These are phyloP conservation scores for Eupeodes corollae DNA, from an alignment of 1,140 invertebrate species.

Conservation along the genomic window DNA sequence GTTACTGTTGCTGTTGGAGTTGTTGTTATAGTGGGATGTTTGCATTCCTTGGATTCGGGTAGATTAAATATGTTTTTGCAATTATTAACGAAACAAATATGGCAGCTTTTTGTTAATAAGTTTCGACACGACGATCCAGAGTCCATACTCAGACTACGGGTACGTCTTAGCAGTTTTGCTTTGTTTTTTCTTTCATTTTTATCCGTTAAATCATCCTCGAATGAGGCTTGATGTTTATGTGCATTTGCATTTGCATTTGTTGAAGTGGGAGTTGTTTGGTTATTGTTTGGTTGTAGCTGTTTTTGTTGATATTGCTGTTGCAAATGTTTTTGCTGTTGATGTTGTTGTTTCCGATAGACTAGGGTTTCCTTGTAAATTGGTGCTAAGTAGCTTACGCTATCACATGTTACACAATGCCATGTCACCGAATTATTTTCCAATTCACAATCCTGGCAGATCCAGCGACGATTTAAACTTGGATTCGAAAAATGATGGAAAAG, in stretches of 20 bases:
- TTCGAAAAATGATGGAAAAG: constrained; percentile 33
- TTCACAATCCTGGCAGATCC: constrained; percentile 29
- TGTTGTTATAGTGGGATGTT: background rate
- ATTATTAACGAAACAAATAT: constrained; percentile 34
- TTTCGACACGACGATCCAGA: constrained; percentile 17
- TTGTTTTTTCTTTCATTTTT: constrained; percentile 6
- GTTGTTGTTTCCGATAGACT: constrained; percentile 7
- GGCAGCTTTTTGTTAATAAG: constrained; percentile 17
- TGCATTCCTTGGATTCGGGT: constrained; percentile 10
- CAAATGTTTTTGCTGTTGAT: constrained; percentile 8
- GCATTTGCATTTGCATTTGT: background rate
- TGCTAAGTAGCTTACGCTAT: constrained; percentile 33
- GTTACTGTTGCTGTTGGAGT: background rate
- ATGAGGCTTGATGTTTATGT: constrained; percentile 19
- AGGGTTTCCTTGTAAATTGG: constrained; percentile 34
- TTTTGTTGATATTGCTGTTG: constrained; percentile 9
- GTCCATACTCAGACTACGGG: constrained; percentile 30
- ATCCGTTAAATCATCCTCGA: background rate
- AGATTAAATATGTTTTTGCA: constrained; percentile 35
- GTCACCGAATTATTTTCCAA: constrained; percentile 35
- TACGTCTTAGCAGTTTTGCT: constrained; percentile 18
- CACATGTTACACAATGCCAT: constrained; percentile 36
- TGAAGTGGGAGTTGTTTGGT: too few species aligned
- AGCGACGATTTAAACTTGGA: constrained; percentile 31
- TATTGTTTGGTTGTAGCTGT: constrained; percentile 4